Evolutionary conservation across 1,140 invertebrate genomes (phyloP).

Genomic region (Argopecten irradians): DNA sequence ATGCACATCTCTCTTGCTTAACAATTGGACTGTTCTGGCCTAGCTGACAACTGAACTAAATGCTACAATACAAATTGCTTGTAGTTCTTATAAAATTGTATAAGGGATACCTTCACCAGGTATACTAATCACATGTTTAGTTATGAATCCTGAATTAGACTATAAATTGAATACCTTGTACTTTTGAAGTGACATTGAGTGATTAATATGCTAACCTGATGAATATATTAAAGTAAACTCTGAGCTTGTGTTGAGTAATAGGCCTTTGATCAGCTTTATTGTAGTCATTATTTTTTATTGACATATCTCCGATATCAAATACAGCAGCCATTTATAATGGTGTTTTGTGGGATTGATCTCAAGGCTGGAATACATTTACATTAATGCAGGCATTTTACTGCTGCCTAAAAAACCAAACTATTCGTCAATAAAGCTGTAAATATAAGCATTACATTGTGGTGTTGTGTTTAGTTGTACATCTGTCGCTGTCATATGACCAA

Average conservation of each 20-base stretch:
- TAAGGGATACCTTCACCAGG: no score
- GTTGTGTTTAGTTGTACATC: no score
- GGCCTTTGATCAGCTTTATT: not conserved
- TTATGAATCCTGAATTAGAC: not conserved
- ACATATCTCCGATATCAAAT: slow-evolving; percentile 6
- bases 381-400: not conserved
- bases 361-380: not conserved
- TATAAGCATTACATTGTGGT: no score
- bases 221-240: not conserved
- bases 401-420: not conserved
- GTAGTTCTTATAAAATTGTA: no score
- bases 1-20: no score
- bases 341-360: not conserved
- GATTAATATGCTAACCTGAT: not conserved
- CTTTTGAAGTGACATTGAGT: not conserved
- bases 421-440: no score
- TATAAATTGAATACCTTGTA: not conserved
- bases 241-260: not conserved
- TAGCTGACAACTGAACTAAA: no score
- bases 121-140: no score
- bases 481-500: no score
- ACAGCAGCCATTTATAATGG: not conserved
- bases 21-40: no score
- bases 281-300: not conserved
- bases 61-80: no score